Evolutionary conservation across 2,888 invertebrate species (phyloP).

Genomic region (Mythimna loreyi): DNA sequence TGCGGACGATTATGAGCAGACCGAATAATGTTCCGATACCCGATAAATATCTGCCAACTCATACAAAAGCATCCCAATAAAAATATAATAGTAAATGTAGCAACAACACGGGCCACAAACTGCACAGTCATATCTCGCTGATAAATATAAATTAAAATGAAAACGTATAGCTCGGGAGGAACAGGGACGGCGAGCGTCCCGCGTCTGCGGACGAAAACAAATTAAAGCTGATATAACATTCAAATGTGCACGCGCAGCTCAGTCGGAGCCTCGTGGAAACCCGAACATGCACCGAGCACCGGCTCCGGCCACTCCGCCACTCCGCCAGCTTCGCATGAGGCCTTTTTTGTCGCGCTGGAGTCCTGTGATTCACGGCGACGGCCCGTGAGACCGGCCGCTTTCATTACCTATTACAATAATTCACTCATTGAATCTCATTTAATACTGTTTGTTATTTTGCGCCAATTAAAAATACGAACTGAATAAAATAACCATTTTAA

Average conservation of each 20-base stretch:
- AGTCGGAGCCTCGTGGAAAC: slow-evolving; percentile 67
- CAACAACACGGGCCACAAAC: slow-evolving; percentile 88
- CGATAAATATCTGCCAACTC: slow-evolving; percentile 91
- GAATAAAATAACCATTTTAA: slow-evolving; percentile 60
- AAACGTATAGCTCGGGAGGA: slow-evolving; percentile 76
- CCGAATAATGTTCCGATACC: slow-evolving; percentile 90
- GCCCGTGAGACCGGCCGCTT: slow-evolving; percentile 65
- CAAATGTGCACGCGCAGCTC: slow-evolving; percentile 71
- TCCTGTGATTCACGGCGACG: slow-evolving; percentile 65
- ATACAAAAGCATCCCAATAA: slow-evolving; percentile 91
- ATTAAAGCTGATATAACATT: slow-evolving; percentile 79
- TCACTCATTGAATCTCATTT: slow-evolving; percentile 66
- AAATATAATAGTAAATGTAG: slow-evolving; percentile 90
- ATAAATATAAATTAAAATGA: slow-evolving; percentile 87
- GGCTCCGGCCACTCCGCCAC: slow-evolving; percentile 39
- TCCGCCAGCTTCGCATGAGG: slow-evolving; percentile 53
- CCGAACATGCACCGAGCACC: slow-evolving; percentile 63
- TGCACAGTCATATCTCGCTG: slow-evolving; percentile 88
- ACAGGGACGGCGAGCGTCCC: slow-evolving; percentile 69
- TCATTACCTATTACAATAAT: slow-evolving; percentile 71
- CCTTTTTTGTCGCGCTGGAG: slow-evolving; percentile 67
- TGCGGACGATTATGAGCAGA: slow-evolving; percentile 89
- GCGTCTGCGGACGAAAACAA: slow-evolving; percentile 74
- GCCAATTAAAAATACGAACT: slow-evolving; percentile 60
- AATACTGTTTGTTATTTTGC: slow-evolving; percentile 64